Percentiles rank a stretch among this genome's conserved stretches.
phyloP scores from a whole-genome alignment of 2,888 invertebrate genomes.

The Platycheirus rosarum region DNA sequence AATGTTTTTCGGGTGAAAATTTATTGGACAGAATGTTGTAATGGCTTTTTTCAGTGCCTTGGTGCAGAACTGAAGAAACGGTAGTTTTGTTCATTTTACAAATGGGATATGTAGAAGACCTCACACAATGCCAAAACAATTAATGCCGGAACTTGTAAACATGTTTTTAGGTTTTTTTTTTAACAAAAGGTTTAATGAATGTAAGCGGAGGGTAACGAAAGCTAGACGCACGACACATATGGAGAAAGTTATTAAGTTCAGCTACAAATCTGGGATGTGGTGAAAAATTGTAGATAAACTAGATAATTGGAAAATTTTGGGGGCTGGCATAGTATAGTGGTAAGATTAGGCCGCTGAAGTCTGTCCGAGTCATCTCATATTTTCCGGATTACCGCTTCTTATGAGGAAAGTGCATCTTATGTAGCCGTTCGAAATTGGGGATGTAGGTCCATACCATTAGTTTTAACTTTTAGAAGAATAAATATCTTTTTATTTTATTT shows the following conservation, averaged over 20 bases:
- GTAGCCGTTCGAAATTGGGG: too few relatives aligned
- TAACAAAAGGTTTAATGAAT: slow-evolving; percentile 6
- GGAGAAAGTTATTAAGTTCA: slow-evolving; percentile 1
- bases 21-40: slow-evolving; percentile 27
- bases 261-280: too few relatives aligned
- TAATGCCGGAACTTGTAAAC: slow-evolving; percentile 12
- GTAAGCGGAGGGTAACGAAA: neutral
- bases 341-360: too few relatives aligned
- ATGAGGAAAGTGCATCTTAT: too few relatives aligned
- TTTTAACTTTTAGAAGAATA: too few relatives aligned
- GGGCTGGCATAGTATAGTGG: too few relatives aligned
- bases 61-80: slow-evolving; percentile 29
- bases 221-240: neutral
- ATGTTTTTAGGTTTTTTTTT: neutral
- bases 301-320: too few relatives aligned
- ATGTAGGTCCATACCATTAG: too few relatives aligned
- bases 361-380: too few relatives aligned
- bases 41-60: slow-evolving; percentile 7
- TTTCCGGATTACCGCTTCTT: too few relatives aligned
- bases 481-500: too few relatives aligned
- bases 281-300: too few relatives aligned
- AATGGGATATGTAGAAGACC: slow-evolving; percentile 17
- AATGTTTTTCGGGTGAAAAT: slow-evolving; percentile 35
- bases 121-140: slow-evolving; percentile 13
- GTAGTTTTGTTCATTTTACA: slow-evolving; percentile 22